Evolutionary conservation across 2,113 vertebrate species (phyloP).

Genomic region (Cynopterus brachyotis): DNA sequence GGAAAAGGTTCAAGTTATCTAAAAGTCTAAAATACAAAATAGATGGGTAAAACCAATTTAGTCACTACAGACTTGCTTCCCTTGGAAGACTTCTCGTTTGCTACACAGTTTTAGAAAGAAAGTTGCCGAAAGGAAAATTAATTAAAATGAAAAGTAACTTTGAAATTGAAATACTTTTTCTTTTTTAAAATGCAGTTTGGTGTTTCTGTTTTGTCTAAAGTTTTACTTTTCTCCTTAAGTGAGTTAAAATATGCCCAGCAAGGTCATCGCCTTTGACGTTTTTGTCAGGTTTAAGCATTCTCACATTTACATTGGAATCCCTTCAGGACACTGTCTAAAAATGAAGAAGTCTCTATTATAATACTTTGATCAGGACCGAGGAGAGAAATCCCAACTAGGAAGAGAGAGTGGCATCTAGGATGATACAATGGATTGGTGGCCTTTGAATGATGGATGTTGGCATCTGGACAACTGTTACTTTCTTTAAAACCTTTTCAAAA

Average conservation of each 20-base stretch:
- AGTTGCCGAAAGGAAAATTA: constrained; percentile 52
- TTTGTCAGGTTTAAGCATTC: constrained; percentile 42
- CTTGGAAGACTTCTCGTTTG: constrained; percentile 58
- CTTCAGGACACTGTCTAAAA: constrained; percentile 45
- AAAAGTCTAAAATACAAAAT: constrained; percentile 60
- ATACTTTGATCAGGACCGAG: constrained; percentile 50
- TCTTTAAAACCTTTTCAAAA: constrained; percentile 36
- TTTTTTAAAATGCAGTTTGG: constrained; percentile 48
- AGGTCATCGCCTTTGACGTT: constrained; percentile 14
- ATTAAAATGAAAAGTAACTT: constrained; percentile 59
- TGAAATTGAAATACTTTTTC: constrained; percentile 57
- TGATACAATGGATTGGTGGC: not conserved
- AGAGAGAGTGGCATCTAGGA: constrained; percentile 52
- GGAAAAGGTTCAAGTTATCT: constrained; percentile 49
- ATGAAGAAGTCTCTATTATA: not conserved
- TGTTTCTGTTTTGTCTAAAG: constrained; percentile 60
- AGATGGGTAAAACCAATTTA: constrained; percentile 58
- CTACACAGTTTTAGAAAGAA: constrained; percentile 55
- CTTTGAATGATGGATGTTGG: constrained; percentile 4
- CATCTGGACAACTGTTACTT: constrained; percentile 25
- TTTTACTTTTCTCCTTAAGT: constrained; percentile 15
- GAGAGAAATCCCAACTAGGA: constrained; percentile 69
- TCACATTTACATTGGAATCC: constrained; percentile 42
- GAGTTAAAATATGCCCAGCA: constrained; percentile 36
- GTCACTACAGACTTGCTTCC: constrained; percentile 43